These are phyloP conservation scores for Eulemur coronatus DNA, from an alignment of 2,797 vertebrate genomes.

Conservation along the genomic window DNA sequence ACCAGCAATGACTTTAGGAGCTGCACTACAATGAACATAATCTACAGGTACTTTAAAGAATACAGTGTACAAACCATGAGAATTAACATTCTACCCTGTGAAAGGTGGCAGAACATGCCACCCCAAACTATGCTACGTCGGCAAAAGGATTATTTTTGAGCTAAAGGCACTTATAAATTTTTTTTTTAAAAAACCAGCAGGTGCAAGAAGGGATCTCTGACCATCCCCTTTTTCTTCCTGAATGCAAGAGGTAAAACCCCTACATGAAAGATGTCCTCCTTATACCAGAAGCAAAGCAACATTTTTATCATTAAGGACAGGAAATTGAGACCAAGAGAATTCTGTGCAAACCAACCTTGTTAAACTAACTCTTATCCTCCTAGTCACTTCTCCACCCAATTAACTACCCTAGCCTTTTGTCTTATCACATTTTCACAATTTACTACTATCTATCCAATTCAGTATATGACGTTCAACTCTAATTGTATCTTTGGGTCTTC, in stretches of 20 bases:
- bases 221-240: background rate
- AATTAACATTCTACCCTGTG: background rate
- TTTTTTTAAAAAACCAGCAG: background rate
- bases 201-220: background rate
- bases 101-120: background rate
- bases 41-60: background rate
- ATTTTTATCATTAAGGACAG: background rate
- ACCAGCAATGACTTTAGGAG: background rate
- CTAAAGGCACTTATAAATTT: background rate
- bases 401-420: background rate
- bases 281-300: background rate
- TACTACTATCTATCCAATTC: background rate
- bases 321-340: background rate
- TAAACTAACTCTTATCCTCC: background rate
- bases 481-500: background rate
- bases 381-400: background rate
- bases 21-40: slow-evolving; percentile 20
- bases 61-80: background rate
- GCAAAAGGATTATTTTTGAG: background rate
- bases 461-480: background rate
- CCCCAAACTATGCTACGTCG: background rate
- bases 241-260: background rate
- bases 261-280: background rate
- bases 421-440: background rate
- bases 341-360: background rate